Base-by-base conservation (phyloP, 2,797 vertebrate species). In the Acanthurus lineatus region DNA sequence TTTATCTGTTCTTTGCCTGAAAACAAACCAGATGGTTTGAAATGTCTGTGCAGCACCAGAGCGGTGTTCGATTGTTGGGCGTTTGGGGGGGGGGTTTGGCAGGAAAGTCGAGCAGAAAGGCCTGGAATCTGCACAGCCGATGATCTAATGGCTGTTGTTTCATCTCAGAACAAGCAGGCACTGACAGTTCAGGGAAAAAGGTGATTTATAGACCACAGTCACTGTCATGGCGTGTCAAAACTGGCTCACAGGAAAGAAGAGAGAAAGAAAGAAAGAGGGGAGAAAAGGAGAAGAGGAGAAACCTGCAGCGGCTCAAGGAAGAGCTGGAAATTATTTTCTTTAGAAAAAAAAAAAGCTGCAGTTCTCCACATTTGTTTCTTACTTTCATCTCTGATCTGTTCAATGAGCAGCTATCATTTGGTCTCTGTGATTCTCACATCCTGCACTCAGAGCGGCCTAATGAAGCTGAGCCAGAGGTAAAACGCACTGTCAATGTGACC, bases 401-500 rank as follows among this genome's bases (percentile, higher is more conserved):
- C 7, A 53, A 16, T 67, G 17, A 61, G 76, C 62, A 47, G 25
- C 66, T 54, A 70, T 70, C 47, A 62, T 76, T 76, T 58, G 62
- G 38, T 72, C 16, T 66, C 42, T 61, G 12, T 73, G 61, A 44
- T 53, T 70, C 56, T 44, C 48, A 74, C 53, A 38, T 58, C 60
- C 66, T 59, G 38, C 60, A 60, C 54, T 53, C 20, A 2, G 53
- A 49, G 32, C 61, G 81, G 53, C 52, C 59, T 79, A 78, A 82
- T 82, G 65, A 65, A 83, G 77, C 44, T 61, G 96, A 95, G 94
- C 93, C 93, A 92, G 65, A 94, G 94, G 91, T 95, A 93, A 95
- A 96, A 95, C 76, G 52, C 93, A 87, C 90, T 88, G 93, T 95
- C 95, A 73, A 8, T 95, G 92, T 96, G 96, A 97, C 96, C 96